Conservation (phyloP, 2,113 vertebrate genomes). For the Megaleporinus macrocephalus region DNA sequence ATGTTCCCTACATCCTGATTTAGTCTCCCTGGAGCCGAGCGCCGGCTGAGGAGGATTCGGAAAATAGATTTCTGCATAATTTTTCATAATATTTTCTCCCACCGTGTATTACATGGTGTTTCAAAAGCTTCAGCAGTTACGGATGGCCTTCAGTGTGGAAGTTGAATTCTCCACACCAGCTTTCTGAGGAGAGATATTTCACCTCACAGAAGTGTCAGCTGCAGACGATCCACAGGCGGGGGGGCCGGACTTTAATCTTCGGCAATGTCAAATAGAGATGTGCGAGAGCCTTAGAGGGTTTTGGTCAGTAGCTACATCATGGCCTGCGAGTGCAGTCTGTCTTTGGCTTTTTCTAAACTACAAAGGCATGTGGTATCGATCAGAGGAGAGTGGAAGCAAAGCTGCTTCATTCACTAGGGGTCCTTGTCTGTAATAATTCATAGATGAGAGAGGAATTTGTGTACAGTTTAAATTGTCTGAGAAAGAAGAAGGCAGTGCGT, state of each 20-base stretch:
- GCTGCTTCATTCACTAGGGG: slow-evolving; percentile 21
- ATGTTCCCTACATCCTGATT: background rate
- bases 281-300: background rate
- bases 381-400: slow-evolving; percentile 33
- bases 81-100: background rate
- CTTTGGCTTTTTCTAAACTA: background rate
- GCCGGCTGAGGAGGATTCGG: background rate
- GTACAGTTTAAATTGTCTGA: slow-evolving; percentile 30
- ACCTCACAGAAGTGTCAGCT: slow-evolving; percentile 9
- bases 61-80: background rate
- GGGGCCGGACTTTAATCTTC: slow-evolving; percentile 43
- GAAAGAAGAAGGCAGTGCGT: slow-evolving; percentile 3
- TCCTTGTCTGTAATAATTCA: slow-evolving; percentile 48
- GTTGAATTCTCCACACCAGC: background rate
- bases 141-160: background rate
- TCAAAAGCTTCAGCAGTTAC: background rate
- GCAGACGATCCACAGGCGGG: background rate
- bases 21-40: background rate
- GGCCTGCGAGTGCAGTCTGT: slow-evolving; percentile 2
- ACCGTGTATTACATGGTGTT: background rate
- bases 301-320: slow-evolving; percentile 10
- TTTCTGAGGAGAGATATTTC: background rate
- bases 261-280: slow-evolving; percentile 45
- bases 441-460: slow-evolving; percentile 37
- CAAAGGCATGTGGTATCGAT: slow-evolving; percentile 41